Conservation (phyloP, 1,140 invertebrate species). For the Megalopta genalis region DNA sequence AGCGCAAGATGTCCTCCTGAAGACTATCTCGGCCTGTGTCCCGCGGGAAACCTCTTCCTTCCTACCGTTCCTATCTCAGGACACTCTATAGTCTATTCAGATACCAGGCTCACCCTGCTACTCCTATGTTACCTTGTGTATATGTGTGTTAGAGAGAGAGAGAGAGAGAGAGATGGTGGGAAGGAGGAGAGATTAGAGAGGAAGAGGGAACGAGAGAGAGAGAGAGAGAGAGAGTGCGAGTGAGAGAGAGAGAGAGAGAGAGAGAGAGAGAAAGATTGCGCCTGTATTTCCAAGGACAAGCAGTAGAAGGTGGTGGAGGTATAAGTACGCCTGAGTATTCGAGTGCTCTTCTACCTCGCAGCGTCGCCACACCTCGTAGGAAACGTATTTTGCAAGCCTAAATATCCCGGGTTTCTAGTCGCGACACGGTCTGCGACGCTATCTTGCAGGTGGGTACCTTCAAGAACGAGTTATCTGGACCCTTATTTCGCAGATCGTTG, state of each 20-base stretch:
- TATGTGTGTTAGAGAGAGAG: constrained; percentile 13
- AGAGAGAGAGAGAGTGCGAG: too few relatives aligned
- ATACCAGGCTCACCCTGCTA: constrained; percentile 75
- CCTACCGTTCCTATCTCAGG: constrained; percentile 78
- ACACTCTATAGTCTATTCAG: constrained; percentile 79
- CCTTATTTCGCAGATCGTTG: constrained; percentile 61
- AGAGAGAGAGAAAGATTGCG: constrained; percentile 26
- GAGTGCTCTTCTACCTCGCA: constrained; percentile 64
- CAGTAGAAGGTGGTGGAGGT: constrained; percentile 55
- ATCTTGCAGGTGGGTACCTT: constrained; percentile 46
- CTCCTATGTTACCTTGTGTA: constrained; percentile 62
- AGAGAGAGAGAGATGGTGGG: not conserved
- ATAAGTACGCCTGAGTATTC: constrained; percentile 69
- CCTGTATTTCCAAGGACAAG: constrained; percentile 70
- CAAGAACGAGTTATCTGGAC: constrained; percentile 58
- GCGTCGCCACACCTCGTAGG: constrained; percentile 59
- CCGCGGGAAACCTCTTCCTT: constrained; percentile 77
- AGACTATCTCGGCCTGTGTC: constrained; percentile 78
- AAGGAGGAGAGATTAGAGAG: too few relatives aligned
- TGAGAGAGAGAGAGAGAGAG: too few relatives aligned
- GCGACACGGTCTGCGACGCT: constrained; percentile 30
- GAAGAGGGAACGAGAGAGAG: too few relatives aligned
- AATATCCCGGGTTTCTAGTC: constrained; percentile 63
- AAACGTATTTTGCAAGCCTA: constrained; percentile 74
- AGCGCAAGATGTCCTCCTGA: constrained; percentile 77